Evolutionary conservation across 2,797 vertebrate species (phyloP), one percentile per base, ranked within the genome.

Genomic region (Lagocephalus sceleratus): DNA sequence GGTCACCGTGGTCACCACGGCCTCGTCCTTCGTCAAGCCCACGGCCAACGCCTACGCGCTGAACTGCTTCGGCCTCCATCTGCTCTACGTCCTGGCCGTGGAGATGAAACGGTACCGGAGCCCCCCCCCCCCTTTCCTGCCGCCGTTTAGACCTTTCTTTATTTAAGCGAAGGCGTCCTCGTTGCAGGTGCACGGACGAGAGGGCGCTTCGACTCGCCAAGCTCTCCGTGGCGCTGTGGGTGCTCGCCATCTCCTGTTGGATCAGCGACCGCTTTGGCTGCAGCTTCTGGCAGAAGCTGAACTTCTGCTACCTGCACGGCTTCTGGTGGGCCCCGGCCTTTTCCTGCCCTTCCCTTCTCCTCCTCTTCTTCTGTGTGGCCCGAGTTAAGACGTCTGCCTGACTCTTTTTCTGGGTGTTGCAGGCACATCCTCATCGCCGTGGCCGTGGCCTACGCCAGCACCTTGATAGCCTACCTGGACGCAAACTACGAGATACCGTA

Each of bases 391-490:
- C 15, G 19, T 42, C n/a, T 7, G 7, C 19, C 6, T 39, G 68
- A 7, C 56, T 56, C 20, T 54, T 20, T 3, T 14, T 56, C 19
- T 62, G 6, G 51, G 1, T 78, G 51, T 45, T 65, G 1, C 84
- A 99, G 97, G 97, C 96, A 99, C 0, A 84, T 99, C 48, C 85
- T 95, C 67, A 99, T 98, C 47, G 93, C 92, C 71, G 21, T 96
- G 17, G 88, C 94, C n/a, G 91, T 94, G n/a, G 89, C 93, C 0
- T 92, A 97, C 0, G 89, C 66, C 57, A 90, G 80, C 45, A 94
- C 92, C 0, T 70, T 94, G 20, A 81, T 96, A 46, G 91, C 93
- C 29, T 92, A 93, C 85, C 82, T 98, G 32, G 91, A 99, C 0
- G 87, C 94, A 66, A 66, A 0, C 46, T 85, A 89, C 0, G 94